phyloP scores from a whole-genome alignment of 2,797 vertebrate genomes.

The Acipenser oxyrinchus region DNA sequence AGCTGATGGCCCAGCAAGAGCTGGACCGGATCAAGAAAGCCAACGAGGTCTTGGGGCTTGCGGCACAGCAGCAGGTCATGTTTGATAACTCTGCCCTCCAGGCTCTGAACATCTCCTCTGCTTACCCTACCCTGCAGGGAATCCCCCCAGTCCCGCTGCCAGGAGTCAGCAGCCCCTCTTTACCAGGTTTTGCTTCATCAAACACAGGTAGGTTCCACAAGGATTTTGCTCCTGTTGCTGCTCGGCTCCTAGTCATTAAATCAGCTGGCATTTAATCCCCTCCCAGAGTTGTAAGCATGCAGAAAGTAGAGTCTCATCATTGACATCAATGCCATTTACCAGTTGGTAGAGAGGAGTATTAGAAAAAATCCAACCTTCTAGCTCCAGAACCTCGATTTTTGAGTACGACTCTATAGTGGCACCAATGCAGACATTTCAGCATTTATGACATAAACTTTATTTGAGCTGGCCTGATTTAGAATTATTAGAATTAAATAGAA shows the following conservation, averaged over 20 bases:
- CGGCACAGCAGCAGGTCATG: conserved; percentile 87
- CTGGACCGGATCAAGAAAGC: conserved; percentile 99
- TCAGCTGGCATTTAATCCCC: neutral
- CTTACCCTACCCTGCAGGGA: conserved; percentile 90
- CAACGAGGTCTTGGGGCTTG: conserved; percentile 95
- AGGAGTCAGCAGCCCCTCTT: conserved; percentile 91
- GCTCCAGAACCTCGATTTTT: no score
- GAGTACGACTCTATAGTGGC: no score
- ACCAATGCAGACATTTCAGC: no score
- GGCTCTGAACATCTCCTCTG: conserved; percentile 89
- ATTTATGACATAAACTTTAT: no score
- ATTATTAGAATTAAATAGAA: no score
- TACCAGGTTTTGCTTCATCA: conserved; percentile 93
- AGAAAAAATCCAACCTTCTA: neutral
- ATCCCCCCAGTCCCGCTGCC: conserved; percentile 94
- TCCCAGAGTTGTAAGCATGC: neutral
- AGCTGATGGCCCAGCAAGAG: conserved; percentile 98
- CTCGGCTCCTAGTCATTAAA: conserved; percentile 14
- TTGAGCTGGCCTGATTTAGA: no score
- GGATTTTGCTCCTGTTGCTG: no score
- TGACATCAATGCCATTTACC: neutral
- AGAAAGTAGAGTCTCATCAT: neutral
- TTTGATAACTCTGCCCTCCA: conserved; percentile 90
- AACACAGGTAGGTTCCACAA: conserved; percentile 82
- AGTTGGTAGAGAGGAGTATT: neutral